Evolutionary conservation across 2,888 invertebrate genomes (phyloP), one percentile per base, ranked within the genome.

Genomic region (Troides oblongomaculatus): DNA sequence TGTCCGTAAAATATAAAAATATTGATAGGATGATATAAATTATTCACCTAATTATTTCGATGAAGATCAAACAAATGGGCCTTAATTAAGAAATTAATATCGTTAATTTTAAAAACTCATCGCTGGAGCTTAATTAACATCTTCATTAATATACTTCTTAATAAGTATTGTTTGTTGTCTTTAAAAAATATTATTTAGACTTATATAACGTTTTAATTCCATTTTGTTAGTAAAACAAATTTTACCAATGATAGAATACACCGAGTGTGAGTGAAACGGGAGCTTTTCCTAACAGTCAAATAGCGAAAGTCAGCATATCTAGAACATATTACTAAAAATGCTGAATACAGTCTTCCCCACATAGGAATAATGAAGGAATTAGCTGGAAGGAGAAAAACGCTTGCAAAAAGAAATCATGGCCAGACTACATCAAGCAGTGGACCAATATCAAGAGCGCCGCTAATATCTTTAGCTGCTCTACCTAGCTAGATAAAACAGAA

Each of bases 51-150:
- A 63, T 68, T 68, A 68, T 68, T 68, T 63, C 59, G 58, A 63
- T 18, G 30, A 58, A 63, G 63, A 68, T 68, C 63, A 68, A 68
- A 63, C 63, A 58, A 68, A 68, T 58, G 58, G 30, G 43, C 63
- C 59, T 62, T 68, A 68, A 68, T 64, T 68, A 68, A 64, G 59
- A 53, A 60, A 59, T 39, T 64, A 58, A 53, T 64, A 59, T 64
- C 2, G 36, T 46, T 68, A 58, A 68, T 68, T 68, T 63, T 63
- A 68, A 63, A 68, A 68, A 68, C 68, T 63, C 68, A 64, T 64
- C 58, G 59, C 14, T 50, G 53, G 39, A 63, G 67, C 62, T 67
- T 67, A 67, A 67, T 67, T 67, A 67, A 67, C 67, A 58, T 64
- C 63, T 68, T 63, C 59, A 68, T 68, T 59, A 57, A 57, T 36